Percentiles rank a stretch among this genome's conserved stretches.
Conservation (phyloP, 2,797 vertebrate species). For the Oryzias sinensis region DNA sequence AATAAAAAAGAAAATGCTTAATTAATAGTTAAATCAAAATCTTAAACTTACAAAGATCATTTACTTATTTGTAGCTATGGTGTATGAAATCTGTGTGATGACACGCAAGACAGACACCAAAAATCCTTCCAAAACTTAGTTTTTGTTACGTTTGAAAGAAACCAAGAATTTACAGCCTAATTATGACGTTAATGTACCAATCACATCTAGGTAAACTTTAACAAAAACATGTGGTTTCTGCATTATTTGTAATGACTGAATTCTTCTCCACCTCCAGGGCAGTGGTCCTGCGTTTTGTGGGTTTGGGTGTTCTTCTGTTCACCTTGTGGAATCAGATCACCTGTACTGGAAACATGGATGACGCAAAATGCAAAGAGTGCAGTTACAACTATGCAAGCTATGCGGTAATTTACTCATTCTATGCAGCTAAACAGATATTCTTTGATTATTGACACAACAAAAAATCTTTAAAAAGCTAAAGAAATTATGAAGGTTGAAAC, state of each 20-base stretch:
- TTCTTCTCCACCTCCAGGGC: conserved; percentile 67
- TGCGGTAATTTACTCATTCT: conserved; percentile 66
- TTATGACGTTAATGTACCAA: no score
- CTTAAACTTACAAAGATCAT: no score
- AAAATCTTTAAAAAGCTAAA: no score
- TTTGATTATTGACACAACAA: background rate
- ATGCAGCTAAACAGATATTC: background rate
- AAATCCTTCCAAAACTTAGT: no score
- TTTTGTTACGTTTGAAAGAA: no score
- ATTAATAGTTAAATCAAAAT: background rate
- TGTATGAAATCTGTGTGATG: no score
- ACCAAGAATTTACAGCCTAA: no score
- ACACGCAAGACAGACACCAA: no score
- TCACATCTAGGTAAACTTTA: background rate
- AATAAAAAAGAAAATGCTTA: background rate
- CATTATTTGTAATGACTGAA: background rate
- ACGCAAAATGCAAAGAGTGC: conserved; percentile 54
- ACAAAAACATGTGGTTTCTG: background rate
- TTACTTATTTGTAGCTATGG: no score
- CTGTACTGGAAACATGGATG: conserved; percentile 50
- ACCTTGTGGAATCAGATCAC: conserved; percentile 86
- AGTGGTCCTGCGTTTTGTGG: conserved; percentile 82
- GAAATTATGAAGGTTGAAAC: no score
- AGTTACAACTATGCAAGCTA: conserved; percentile 73
- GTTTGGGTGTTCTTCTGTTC: conserved; percentile 78